Percentiles rank a stretch among this genome's conserved stretches.
Conservation (phyloP, 2,888 invertebrate genomes). For the Hyposoter didymator region DNA sequence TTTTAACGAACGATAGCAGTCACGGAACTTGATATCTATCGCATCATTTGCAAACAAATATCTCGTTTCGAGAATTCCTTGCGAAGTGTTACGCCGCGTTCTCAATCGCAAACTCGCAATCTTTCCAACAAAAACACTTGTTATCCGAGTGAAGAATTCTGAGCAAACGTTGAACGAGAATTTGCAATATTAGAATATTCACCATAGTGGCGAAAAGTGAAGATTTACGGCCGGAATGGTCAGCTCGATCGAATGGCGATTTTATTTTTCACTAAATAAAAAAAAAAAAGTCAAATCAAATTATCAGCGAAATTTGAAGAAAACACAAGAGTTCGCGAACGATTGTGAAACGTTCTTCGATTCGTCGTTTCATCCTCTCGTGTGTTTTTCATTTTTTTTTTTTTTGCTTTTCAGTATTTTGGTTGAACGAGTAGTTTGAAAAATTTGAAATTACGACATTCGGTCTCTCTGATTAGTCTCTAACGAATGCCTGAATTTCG, state of each 20-base stretch:
- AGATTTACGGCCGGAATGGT: not conserved
- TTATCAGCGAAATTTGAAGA: not conserved
- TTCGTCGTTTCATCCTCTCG: not conserved
- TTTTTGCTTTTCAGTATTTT: not conserved
- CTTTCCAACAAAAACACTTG: not conserved
- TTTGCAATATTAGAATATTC: not conserved
- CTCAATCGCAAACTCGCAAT: not conserved
- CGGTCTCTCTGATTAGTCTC: not conserved
- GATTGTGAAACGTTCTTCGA: not conserved
- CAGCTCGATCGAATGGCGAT: not conserved
- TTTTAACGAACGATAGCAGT: constrained; percentile 68
- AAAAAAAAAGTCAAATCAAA: not conserved
- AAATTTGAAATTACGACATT: not conserved
- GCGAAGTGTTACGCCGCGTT: not conserved
- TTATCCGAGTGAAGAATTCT: not conserved
- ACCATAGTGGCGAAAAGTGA: constrained; percentile 1
- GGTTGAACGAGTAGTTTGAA: not conserved
- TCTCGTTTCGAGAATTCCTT: not conserved
- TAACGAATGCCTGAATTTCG: constrained; percentile 11
- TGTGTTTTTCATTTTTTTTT: not conserved
- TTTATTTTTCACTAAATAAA: not conserved
- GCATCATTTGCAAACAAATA: constrained; percentile 20
- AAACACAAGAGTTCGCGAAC: not conserved
- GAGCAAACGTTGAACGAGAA: not conserved
- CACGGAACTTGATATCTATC: constrained; percentile 24